Percentiles rank a stretch among this genome's conserved stretches.
Evolutionary conservation across 2,113 vertebrate genomes (phyloP).

Genomic region (Hassar affinis): DNA sequence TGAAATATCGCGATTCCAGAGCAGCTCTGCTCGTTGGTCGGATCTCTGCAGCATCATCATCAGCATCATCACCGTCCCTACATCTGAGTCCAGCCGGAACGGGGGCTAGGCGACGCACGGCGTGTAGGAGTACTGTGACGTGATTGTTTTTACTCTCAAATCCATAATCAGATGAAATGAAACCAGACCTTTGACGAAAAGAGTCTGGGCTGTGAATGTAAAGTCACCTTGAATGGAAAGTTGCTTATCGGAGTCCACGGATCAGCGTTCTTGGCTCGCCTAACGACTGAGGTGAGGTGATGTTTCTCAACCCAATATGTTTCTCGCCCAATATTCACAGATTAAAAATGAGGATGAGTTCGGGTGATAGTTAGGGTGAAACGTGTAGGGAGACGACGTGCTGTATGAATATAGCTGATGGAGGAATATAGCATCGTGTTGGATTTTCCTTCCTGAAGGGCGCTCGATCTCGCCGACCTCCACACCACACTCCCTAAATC

Average conservation of each 20-base stretch:
- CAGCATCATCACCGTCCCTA: neutral
- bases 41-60: conserved; percentile 48
- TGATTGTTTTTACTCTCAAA: conserved; percentile 31
- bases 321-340: neutral
- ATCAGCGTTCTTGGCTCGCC: conserved; percentile 8
- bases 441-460: conserved; percentile 38
- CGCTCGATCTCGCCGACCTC: conserved; percentile 45
- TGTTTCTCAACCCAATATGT: conserved; percentile 1
- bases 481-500: neutral
- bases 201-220: neutral
- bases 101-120: conserved; percentile 15
- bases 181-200: conserved; percentile 2
- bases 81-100: conserved; percentile 30
- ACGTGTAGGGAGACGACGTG: neutral
- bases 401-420: neutral
- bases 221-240: conserved; percentile 38
- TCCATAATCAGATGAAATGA: neutral
- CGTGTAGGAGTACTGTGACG: conserved; percentile 48
- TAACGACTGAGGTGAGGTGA: conserved; percentile 32
- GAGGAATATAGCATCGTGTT: neutral
- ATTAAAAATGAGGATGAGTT: neutral
- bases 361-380: no score
- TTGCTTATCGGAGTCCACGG: neutral
- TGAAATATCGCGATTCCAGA: conserved; percentile 46
- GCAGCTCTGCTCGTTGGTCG: conserved; percentile 13